phyloP scores from a whole-genome alignment of 2,888 invertebrate genomes.

The Galerucella pusilla region DNA sequence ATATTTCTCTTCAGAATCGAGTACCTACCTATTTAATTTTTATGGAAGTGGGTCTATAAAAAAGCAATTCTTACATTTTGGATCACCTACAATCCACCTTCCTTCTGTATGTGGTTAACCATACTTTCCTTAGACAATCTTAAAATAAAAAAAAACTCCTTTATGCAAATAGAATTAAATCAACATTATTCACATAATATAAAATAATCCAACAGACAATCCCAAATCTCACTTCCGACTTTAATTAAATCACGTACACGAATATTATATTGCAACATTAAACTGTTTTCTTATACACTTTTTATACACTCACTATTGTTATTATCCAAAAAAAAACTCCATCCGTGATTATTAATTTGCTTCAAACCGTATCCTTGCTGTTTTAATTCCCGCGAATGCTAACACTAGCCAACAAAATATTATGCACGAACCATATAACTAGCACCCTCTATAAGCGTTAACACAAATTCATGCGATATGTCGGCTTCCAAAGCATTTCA shows the following conservation, averaged over 20 bases:
- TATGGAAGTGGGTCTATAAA: no score
- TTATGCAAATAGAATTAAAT: background rate
- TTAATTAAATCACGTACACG: constrained; percentile 16
- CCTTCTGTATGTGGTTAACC: no score
- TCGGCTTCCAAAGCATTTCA: no score
- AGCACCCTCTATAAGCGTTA: no score
- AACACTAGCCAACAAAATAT: background rate
- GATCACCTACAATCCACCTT: no score
- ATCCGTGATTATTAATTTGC: background rate
- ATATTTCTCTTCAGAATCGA: no score
- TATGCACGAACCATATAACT: background rate
- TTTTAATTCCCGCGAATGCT: background rate
- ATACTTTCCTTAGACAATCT: no score
- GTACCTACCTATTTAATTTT: no score
- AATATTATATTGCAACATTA: constrained; percentile 1
- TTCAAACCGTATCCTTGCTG: constrained; percentile 4
- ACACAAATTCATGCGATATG: no score
- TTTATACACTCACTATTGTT: background rate
- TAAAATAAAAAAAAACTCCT: no score
- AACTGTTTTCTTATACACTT: constrained; percentile 1
- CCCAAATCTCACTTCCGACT: background rate
- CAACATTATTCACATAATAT: background rate
- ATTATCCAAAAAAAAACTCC: background rate
- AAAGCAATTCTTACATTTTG: no score
- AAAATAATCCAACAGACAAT: background rate